Conservation (phyloP, 2,797 vertebrate genomes). For the Carcharodon carcharias region DNA sequence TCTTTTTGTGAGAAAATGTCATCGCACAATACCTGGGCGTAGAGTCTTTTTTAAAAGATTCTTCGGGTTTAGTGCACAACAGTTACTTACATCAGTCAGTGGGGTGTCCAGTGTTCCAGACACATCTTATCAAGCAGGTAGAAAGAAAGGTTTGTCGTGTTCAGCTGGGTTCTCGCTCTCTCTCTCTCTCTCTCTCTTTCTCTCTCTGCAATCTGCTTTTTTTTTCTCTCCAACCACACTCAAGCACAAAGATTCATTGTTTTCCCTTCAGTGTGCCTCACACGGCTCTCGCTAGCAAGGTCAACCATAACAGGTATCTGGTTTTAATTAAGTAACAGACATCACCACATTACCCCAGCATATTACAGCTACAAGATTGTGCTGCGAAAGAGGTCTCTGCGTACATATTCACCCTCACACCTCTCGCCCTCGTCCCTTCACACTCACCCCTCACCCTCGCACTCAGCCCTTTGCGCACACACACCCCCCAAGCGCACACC, state of each 20-base stretch:
- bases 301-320: constrained; percentile 32
- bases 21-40: not conserved
- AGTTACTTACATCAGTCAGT: constrained; percentile 6
- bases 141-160: constrained; percentile 19
- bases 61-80: not conserved
- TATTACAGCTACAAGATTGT: not conserved
- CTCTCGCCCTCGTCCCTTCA: not conserved
- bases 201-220: constrained; percentile 27
- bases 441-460: not conserved
- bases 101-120: not conserved
- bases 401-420: not conserved
- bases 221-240: not conserved
- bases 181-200: not conserved
- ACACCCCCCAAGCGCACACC: not conserved
- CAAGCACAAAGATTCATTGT: constrained; percentile 32
- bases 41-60: not conserved
- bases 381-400: not conserved
- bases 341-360: not conserved
- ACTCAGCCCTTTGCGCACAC: not conserved
- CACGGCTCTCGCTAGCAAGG: constrained; percentile 13
- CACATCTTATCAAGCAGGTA: constrained; percentile 23
- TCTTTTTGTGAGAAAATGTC: constrained; percentile 1
- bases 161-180: not conserved
- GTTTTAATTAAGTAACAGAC: constrained; percentile 33
- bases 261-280: constrained; percentile 29